phyloP scores from a whole-genome alignment of 2,888 invertebrate species.

The Volucella inanis region DNA sequence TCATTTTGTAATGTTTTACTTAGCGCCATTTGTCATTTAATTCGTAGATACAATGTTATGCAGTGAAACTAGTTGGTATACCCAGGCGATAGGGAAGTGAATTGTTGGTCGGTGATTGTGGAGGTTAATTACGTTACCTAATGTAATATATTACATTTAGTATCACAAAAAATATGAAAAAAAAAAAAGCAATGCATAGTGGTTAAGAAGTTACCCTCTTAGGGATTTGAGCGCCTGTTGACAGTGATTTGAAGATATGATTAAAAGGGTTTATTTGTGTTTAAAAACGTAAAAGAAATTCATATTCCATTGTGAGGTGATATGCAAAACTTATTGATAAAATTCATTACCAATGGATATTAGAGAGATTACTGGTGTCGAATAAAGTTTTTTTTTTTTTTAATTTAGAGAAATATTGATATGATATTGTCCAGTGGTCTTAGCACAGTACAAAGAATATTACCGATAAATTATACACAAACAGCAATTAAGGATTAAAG shows the following conservation, averaged over 20 bases:
- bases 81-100: constrained; percentile 3
- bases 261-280: constrained; percentile 27
- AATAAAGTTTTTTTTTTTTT: constrained; percentile 23
- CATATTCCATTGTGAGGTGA: constrained; percentile 37
- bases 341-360: constrained; percentile 60
- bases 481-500: too few relatives aligned
- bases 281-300: constrained; percentile 3
- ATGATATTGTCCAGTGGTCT: constrained; percentile 30
- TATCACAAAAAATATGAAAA: constrained; percentile 14
- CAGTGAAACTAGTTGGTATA: constrained; percentile 16
- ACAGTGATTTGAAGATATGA: constrained; percentile 68
- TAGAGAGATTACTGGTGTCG: constrained; percentile 50
- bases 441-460: background rate
- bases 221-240: constrained; percentile 51
- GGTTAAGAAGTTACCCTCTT: background rate
- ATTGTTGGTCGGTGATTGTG: constrained; percentile 25
- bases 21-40: constrained; percentile 70
- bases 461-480: too few relatives aligned
- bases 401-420: constrained; percentile 24
- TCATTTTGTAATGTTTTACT: constrained; percentile 69
- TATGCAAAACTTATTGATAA: constrained; percentile 59
- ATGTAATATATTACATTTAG: constrained; percentile 58
- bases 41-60: constrained; percentile 32
- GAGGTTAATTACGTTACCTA: constrained; percentile 61
- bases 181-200: background rate